Conservation (phyloP, 2,888 invertebrate species). For the Xylota sylvarum region DNA sequence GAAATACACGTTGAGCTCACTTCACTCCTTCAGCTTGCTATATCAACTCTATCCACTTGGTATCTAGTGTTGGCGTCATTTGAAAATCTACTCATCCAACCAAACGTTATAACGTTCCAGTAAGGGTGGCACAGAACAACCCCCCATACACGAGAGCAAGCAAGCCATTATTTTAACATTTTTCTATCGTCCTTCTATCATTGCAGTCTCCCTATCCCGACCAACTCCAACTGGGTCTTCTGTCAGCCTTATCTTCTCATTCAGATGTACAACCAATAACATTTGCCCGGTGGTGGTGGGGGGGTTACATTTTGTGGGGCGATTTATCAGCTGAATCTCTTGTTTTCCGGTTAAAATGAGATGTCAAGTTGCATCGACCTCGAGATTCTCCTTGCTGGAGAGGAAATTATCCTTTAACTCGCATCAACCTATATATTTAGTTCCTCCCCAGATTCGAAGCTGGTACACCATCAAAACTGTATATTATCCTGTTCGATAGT, state of each 20-base stretch:
- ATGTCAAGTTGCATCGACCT: constrained; percentile 83
- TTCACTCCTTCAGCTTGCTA: constrained; percentile 13
- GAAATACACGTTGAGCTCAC: constrained; percentile 12
- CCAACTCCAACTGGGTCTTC: constrained; percentile 28
- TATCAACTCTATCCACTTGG: constrained; percentile 47
- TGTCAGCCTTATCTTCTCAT: constrained; percentile 52
- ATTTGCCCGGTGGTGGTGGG: constrained; percentile 2
- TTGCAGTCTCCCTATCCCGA: not conserved
- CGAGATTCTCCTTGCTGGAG: constrained; percentile 35
- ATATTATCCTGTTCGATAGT: constrained; percentile 24
- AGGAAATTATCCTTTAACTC: constrained; percentile 22
- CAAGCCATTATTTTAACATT: constrained; percentile 46
- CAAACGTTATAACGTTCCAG: not conserved
- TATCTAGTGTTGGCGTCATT: constrained; percentile 43
- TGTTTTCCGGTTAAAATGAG: constrained; percentile 84
- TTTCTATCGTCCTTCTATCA: constrained; percentile 43
- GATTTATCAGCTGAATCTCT: constrained; percentile 80
- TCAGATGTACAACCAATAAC: constrained; percentile 49
- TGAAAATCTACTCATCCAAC: constrained; percentile 38
- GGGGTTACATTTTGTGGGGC: constrained; percentile 43
- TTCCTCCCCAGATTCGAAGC: not conserved
- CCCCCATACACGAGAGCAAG: constrained; percentile 1
- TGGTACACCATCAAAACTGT: constrained; percentile 25
- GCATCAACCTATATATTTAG: constrained; percentile 30
- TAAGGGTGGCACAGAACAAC: constrained; percentile 2